phyloP scores from a whole-genome alignment of 2,113 vertebrate genomes.

The Chaetodon trifascialis region DNA sequence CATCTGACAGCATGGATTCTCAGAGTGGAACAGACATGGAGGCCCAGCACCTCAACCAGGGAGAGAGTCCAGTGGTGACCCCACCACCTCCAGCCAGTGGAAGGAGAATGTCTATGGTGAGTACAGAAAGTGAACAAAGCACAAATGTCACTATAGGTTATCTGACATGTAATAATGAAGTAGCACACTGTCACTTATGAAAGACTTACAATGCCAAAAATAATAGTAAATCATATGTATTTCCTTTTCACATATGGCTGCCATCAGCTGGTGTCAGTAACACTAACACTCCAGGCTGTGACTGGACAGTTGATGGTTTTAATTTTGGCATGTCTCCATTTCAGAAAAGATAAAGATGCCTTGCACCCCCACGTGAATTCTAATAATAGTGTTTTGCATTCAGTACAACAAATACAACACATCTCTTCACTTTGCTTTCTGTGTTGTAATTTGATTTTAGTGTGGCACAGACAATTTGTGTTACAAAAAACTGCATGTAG shows the following conservation, averaged over 20 bases:
- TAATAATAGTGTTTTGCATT: neutral
- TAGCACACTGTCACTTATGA: neutral
- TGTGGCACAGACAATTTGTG: neutral
- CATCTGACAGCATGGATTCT: conserved; percentile 82
- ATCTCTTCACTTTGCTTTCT: too few relatives aligned
- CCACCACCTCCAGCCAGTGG: conserved; percentile 83
- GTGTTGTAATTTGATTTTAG: neutral
- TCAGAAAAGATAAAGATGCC: too few relatives aligned
- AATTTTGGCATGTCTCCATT: neutral
- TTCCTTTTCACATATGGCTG: neutral
- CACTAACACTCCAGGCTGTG: neutral
- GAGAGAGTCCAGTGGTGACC: conserved; percentile 82
- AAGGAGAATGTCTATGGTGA: conserved; percentile 93
- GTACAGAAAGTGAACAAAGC: conserved; percentile 36
- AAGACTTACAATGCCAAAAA: neutral
- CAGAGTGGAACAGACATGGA: conserved; percentile 80
- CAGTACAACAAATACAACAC: too few relatives aligned
- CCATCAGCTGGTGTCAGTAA: neutral
- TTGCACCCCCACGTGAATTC: neutral
- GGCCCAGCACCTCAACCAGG: conserved; percentile 69
- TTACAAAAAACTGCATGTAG: neutral
- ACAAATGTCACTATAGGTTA: neutral
- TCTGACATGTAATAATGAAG: neutral
- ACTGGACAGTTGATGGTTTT: neutral
- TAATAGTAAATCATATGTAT: neutral